Evolutionary conservation across 1,140 invertebrate genomes (phyloP).

Genomic region (Euura saliciscinereae): DNA sequence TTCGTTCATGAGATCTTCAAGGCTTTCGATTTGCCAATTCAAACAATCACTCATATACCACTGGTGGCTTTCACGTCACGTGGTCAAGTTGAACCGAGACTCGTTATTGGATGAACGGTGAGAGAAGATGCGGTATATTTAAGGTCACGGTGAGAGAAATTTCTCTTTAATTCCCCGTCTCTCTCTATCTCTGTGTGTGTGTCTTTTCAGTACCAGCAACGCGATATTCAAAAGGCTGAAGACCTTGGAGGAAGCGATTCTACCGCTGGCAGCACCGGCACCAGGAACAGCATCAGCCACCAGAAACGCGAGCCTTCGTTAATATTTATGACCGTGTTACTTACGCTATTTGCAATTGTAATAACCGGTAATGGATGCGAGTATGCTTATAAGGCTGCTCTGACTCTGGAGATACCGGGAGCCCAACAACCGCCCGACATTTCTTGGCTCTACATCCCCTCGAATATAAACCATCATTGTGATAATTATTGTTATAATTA

Average conservation of each 20-base stretch:
- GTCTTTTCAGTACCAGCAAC: too few relatives aligned
- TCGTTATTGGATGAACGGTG: not conserved
- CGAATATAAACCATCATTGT: too few relatives aligned
- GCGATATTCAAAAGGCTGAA: conserved; percentile 27
- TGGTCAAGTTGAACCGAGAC: not conserved
- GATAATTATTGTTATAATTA: too few relatives aligned
- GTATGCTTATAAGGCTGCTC: conserved; percentile 26
- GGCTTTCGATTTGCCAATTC: not conserved
- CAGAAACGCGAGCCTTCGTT: conserved; percentile 42
- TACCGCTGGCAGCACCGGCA: not conserved
- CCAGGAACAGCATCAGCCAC: not conserved
- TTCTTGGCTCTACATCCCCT: not conserved
- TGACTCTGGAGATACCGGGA: not conserved
- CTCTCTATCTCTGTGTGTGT: too few relatives aligned
- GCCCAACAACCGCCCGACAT: not conserved
- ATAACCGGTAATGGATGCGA: conserved; percentile 40
- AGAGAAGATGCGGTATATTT: not conserved
- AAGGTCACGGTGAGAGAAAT: conserved; percentile 28
- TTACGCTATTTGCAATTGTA: conserved; percentile 50
- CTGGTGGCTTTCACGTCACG: conserved; percentile 24
- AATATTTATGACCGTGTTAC: conserved; percentile 45
- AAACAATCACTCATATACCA: conserved; percentile 5
- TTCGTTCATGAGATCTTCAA: too few relatives aligned
- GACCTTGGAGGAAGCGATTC: conserved; percentile 29
- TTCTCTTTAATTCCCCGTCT: conserved; percentile 12